Evolutionary conservation across 2,113 vertebrate species (phyloP).

Genomic region (Pyxicephalus adspersus): DNA sequence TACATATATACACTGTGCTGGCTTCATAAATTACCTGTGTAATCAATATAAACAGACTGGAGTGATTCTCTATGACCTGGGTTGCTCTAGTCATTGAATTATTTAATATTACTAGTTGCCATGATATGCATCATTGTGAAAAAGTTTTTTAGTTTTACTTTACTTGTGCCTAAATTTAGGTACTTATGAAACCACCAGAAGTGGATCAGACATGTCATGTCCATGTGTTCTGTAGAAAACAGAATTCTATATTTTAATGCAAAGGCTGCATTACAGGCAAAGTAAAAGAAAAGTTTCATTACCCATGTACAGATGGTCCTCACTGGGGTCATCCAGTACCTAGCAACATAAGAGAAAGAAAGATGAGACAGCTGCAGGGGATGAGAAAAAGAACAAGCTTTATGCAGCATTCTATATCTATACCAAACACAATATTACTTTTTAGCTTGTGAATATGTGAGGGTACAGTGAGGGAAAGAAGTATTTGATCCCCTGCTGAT

Average conservation of each 20-base stretch:
- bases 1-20: too few relatives aligned
- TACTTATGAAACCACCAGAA: too few relatives aligned
- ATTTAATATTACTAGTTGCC: neutral
- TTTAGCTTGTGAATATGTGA: too few relatives aligned
- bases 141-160: neutral
- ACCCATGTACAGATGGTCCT: slow-evolving; percentile 99
- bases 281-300: slow-evolving; percentile 58
- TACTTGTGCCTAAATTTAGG: neutral
- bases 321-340: slow-evolving; percentile 96
- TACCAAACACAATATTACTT: too few relatives aligned
- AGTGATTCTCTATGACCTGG: too few relatives aligned
- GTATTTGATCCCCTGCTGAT: too few relatives aligned
- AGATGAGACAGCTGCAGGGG: slow-evolving; percentile 2
- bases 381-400: too few relatives aligned
- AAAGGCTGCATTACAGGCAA: neutral
- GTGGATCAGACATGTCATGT: neutral
- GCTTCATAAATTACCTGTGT: too few relatives aligned
- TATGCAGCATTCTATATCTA: too few relatives aligned
- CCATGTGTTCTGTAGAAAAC: neutral
- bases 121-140: neutral
- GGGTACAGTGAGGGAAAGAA: too few relatives aligned
- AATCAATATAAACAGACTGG: too few relatives aligned
- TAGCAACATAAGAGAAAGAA: slow-evolving; percentile 65
- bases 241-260: neutral
- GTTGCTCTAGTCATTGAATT: too few relatives aligned